Evolutionary conservation across 2,113 vertebrate species (phyloP).

Genomic region (Forbesichthys papilliferus): DNA sequence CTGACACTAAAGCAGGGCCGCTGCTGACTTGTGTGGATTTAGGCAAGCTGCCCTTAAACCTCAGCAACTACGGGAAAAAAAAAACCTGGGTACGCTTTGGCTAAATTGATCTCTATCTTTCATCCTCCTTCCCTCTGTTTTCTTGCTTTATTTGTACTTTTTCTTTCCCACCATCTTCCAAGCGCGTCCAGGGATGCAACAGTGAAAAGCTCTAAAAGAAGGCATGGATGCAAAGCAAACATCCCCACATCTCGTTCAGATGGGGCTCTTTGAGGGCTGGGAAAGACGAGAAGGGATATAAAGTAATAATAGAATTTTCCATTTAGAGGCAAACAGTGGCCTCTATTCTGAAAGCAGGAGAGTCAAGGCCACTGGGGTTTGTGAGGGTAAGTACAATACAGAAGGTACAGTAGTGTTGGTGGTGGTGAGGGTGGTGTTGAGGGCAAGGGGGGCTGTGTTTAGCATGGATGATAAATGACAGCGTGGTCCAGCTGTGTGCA

Average conservation of each 20-base stretch:
- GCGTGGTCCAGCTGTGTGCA: conserved; percentile 32
- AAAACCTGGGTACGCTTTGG: conserved; percentile 32
- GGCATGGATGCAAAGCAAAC: conserved; percentile 48
- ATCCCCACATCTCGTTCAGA: conserved; percentile 21
- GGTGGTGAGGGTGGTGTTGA: background rate
- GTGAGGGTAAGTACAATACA: conserved; percentile 38
- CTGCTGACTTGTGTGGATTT: conserved; percentile 29
- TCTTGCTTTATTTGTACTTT: conserved; percentile 4
- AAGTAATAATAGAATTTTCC: conserved; percentile 3
- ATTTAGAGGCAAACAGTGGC: conserved; percentile 25
- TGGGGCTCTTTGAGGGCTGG: conserved; percentile 13
- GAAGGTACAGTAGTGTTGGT: background rate
- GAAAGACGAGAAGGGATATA: conserved; percentile 14
- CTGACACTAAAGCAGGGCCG: conserved; percentile 14
- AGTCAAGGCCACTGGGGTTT: conserved; percentile 40
- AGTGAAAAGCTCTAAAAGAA: conserved; percentile 36
- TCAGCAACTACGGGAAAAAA: conserved; percentile 31
- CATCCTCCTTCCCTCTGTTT: conserved; percentile 1
- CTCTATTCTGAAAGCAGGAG: conserved; percentile 22
- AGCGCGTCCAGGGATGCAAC: conserved; percentile 16
- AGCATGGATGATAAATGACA: conserved; percentile 25
- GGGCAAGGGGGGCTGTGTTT: background rate
- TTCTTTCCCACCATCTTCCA: conserved; percentile 28
- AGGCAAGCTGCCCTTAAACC: conserved; percentile 33
- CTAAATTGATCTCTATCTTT: conserved; percentile 11